A percentile compares a stretch with the other conserved stretches of the same genome.
These are phyloP conservation scores for Bradypus variegatus DNA, from an alignment of 2,797 vertebrate genomes.

Conservation along the genomic window DNA sequence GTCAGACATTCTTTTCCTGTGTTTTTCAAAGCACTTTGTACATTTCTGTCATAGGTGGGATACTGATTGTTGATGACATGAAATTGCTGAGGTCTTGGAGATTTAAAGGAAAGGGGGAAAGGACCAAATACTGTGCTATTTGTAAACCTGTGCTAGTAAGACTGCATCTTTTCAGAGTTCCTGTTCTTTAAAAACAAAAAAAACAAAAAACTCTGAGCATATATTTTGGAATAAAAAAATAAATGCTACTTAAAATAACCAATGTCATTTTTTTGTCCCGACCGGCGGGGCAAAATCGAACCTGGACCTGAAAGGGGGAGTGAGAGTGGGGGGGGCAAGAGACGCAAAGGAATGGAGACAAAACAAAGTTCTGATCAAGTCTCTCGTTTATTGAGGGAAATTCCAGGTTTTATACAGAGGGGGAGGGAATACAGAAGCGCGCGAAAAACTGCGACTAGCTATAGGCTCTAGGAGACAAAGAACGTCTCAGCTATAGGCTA, in stretches of 20 bases:
- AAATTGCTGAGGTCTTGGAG: background rate
- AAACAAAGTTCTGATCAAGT: too few species aligned
- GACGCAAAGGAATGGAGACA: too few species aligned
- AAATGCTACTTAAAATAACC: background rate
- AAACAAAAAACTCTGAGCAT: background rate
- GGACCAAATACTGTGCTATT: background rate
- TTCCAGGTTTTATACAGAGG: too few species aligned
- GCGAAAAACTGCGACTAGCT: too few species aligned
- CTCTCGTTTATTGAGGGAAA: too few species aligned
- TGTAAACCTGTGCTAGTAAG: background rate
- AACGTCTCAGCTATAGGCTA: too few species aligned
- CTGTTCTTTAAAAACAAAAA: background rate
- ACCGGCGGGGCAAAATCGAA: too few species aligned
- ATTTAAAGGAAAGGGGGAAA: background rate
- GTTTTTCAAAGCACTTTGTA: background rate
- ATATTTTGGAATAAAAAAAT: constrained; percentile 28
- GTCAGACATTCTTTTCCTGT: background rate
- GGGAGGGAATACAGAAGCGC: too few species aligned
- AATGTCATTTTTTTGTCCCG: background rate
- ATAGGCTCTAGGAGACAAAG: too few species aligned
- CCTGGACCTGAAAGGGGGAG: too few species aligned
- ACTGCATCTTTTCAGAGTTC: constrained; percentile 8
- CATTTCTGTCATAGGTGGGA: background rate
- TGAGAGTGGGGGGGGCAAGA: too few species aligned
- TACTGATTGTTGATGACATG: background rate